Base-by-base conservation (phyloP, 2,113 vertebrate genomes). In the Psophia crepitans region DNA sequence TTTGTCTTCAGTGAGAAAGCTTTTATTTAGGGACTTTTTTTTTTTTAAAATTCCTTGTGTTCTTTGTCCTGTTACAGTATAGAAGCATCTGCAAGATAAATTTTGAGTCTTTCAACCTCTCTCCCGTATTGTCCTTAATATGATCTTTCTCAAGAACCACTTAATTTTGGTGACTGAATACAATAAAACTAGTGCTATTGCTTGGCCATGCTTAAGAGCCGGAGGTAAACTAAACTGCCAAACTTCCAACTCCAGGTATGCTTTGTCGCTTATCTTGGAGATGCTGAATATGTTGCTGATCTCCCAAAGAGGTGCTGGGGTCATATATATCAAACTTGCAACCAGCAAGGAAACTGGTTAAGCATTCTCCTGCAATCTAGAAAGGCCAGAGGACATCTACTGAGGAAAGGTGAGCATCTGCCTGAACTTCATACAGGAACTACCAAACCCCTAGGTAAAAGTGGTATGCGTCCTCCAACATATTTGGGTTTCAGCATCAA, bases 401-500 rank as follows among this genome's bases (percentile, higher is more conserved):
- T 65, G 33, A 71, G 65, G 30, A 43, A 89, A 71, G 46, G 39
- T 57, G 51, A 54, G 5, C 39, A 51, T 64, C 23, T 79, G 14
- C 37, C 27, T 80, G 63, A 88, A 37, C 13, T 64, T 26, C 48
- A 0, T 37, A 14, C 35, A 63, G 69, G 8, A 48, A 57, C n/a
- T 80, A 35, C 3, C 4, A 33, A 32, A 46, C 6, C 18, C 44
- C 49, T 61, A 33, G 23, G 9, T 53, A 41, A 46, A 87, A 82
- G 26, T 14, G 12, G 3, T 26, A 3, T 3, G 13, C 46, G 28
- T 54, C 51, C 37, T 89, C 60, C 15, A 70, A 9, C 0, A 0
- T 26, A 14, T 6, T 48, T 73, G 14, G 4, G 4, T 71, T 91
- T 65, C 35, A 63, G 7, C 0, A 2, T 39, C 33, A 63, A 37